Base-by-base conservation (phyloP, 2,797 vertebrate species). In the Lithobates sylvaticus region DNA sequence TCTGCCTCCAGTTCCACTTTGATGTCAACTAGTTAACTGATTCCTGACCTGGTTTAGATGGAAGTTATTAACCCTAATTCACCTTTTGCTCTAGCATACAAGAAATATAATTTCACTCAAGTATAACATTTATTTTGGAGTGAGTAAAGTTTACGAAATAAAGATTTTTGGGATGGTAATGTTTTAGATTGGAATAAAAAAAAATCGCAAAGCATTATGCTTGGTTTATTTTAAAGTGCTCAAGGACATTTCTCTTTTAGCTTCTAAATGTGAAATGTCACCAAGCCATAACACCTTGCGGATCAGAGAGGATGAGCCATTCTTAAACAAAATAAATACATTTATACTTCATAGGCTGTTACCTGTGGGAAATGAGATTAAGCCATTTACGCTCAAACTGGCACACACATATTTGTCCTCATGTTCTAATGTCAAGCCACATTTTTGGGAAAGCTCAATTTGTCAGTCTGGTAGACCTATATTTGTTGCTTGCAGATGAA, bases 251-350 rank as follows among this genome's bases (percentile, higher is more conserved):
- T 76, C 71, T 67, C 58, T 80, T 85, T 86, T 70, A 70, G 61
- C n/a, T 81, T 42, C 74, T 82, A 70, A 61, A 86, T 86, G 44
- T 86, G 54, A 86, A 86, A 86, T 82, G 85, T 82, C 85, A 86
- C 74, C 64, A 71, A 83, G 80, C 79, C 6, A 26, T 78, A 86
- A 78, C 85, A 83, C 42, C 47, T 83, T 82, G 79, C 67, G 81
- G 44, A 83, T 83, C 50, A 77, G 79, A 86, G 42, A 77, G 71
- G 78, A 86, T 82, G 79, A 86, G 74, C 83, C 85, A 78, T 83
- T 78, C 47, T n/a, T 39, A 83, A 50, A 81, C 27, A 86, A 86
- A 77, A 83, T 65, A 83, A 78, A 81, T 73, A 76, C 79, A 76
- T 27, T 27, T 47, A 68, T 76, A 86, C 78, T 86, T 76, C 78